Base-by-base conservation (phyloP, 1,140 invertebrate genomes). In the Aricia agestis region DNA sequence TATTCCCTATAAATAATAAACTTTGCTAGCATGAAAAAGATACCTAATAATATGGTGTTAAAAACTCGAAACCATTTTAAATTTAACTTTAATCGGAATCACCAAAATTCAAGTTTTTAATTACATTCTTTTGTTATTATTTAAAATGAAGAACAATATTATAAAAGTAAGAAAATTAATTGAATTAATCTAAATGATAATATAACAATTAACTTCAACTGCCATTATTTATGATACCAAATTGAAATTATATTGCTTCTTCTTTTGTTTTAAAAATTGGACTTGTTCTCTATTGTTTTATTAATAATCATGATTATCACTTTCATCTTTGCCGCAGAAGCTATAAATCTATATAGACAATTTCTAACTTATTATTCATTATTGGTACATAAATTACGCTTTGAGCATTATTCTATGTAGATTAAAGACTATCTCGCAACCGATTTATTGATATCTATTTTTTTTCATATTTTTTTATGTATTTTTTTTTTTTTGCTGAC, bases 401-500 rank as follows among this genome's bases (percentile, higher is more conserved):
- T 52, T 52, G 11, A 52, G 1, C 11, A 52, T 52, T 11, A 45
- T 13, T 52, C 13, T 52, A 36, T 36, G 1, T 25, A 25, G 25
- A 3, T 25, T 25, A 25, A 25, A 36, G 6, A 36, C 36, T 36
- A 36, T 36, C 36, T 36, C 6, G 6, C 9, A 32, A 36, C 5
- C 36, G 6, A 36, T 36, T 36, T 36, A 36, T 36, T 9, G 36
- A 7, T 36, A 36, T 7, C 36, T 0, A 36, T 36, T 32, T 32
- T 32, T 32, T 32, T n/a, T 52, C n/a, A n/a, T n/a, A n/a, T n/a
- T n/a, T n/a, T n/a, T n/a, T n/a, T n/a, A n/a, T n/a, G n/a, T n/a
- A n/a, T 36, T 36, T 36, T 36, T 36, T 9, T 52, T 52, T 75
- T 77, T 76, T 72, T 78, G 78, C 78, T 9, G 59, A 19, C 59